These are phyloP conservation scores for Diploscapter pachys DNA, from an alignment of 1,140 invertebrate species.

Conservation along the genomic window DNA sequence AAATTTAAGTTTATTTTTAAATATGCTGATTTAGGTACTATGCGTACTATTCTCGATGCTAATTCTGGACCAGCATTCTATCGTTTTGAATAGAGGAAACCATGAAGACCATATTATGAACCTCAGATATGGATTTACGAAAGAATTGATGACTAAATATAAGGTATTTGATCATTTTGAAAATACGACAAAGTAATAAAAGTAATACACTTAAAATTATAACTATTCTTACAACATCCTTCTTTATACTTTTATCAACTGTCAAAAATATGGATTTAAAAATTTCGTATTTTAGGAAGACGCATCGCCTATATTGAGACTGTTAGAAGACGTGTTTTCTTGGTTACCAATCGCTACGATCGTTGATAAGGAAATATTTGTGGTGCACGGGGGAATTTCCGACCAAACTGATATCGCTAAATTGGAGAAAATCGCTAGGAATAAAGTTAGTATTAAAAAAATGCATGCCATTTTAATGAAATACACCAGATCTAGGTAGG, in stretches of 20 bases:
- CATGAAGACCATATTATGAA: conserved; percentile 88
- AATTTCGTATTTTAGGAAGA: conserved; percentile 66
- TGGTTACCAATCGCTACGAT: conserved; percentile 83
- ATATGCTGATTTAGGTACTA: conserved; percentile 68
- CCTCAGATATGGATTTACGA: conserved; percentile 80
- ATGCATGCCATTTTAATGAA: too few relatives aligned
- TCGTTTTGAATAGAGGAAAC: conserved; percentile 69
- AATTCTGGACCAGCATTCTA: conserved; percentile 70
- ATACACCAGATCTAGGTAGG: too few relatives aligned
- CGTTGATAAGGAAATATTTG: conserved; percentile 78
- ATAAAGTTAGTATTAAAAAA: conserved; percentile 46
- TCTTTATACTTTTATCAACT: too few relatives aligned
- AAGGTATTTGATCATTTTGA: conserved; percentile 65
- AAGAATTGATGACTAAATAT: conserved; percentile 82
- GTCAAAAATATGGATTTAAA: too few relatives aligned
- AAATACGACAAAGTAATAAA: too few relatives aligned
- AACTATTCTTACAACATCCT: too few relatives aligned
- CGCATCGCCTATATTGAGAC: conserved; percentile 71
- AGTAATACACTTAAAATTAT: too few relatives aligned
- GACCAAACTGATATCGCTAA: conserved; percentile 75
- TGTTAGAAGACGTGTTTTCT: conserved; percentile 81
- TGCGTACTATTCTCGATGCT: conserved; percentile 74
- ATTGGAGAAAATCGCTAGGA: conserved; percentile 65
- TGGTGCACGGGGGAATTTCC: conserved; percentile 83
- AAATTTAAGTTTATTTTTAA: too few relatives aligned